These are phyloP conservation scores for Tokudaia tokunoshimensis DNA, from an alignment of 2,797 vertebrate genomes.

Conservation along the genomic window DNA sequence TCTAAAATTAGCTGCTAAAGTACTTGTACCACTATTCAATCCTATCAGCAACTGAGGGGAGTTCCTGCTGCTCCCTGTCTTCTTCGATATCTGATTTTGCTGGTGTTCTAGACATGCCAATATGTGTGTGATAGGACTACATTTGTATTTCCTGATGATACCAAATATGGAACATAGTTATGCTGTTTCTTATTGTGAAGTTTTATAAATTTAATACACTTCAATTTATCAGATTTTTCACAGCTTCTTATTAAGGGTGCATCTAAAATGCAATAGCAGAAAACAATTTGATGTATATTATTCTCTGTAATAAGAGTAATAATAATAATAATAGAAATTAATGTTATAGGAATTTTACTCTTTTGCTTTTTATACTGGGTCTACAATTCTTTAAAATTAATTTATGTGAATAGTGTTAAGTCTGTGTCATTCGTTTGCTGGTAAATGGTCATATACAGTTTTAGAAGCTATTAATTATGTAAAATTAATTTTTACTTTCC, in stretches of 20 bases:
- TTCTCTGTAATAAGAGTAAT: background rate
- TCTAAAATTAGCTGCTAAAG: background rate
- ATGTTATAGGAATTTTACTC: background rate
- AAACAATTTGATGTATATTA: background rate
- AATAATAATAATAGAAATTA: background rate
- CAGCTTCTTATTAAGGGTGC: background rate
- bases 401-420: background rate
- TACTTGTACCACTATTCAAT: background rate
- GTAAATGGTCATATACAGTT: background rate
- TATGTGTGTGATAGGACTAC: background rate
- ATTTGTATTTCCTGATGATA: background rate
- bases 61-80: background rate
- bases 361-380: background rate
- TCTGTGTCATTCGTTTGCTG: background rate
- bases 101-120: background rate
- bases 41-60: no score
- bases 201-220: background rate
- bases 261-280: background rate
- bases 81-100: background rate
- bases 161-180: background rate
- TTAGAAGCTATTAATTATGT: background rate
- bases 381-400: background rate
- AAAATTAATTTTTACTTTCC: background rate
- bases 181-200: background rate
- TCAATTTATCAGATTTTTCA: background rate